phyloP scores from a whole-genome alignment of 1,140 invertebrate genomes.

The Conus ventricosus region DNA sequence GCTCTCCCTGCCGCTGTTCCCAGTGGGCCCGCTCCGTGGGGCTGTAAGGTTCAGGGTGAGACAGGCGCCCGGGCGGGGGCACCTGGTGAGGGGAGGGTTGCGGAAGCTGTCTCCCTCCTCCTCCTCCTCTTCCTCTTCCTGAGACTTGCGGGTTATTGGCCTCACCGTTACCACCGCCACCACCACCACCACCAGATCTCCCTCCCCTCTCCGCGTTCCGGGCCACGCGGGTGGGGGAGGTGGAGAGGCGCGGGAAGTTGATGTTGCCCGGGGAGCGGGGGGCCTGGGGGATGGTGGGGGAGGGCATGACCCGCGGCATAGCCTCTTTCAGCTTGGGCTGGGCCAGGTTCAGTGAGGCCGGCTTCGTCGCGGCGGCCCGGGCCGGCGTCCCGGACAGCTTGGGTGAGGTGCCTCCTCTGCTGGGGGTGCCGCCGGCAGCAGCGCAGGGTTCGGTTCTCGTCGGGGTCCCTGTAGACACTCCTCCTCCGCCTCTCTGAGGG shows the following conservation, averaged over 20 bases:
- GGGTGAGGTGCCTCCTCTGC: not conserved
- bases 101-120: slow-evolving; percentile 31
- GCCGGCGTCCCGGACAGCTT: not conserved
- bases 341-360: slow-evolving; percentile 70
- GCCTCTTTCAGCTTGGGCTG: slow-evolving; percentile 65
- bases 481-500: not conserved
- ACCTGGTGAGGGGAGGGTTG: slow-evolving; percentile 50
- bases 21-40: slow-evolving; percentile 61
- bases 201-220: not conserved
- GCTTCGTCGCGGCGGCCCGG: slow-evolving; percentile 51
- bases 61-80: slow-evolving; percentile 65
- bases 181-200: not conserved
- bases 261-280: slow-evolving; percentile 66
- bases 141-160: slow-evolving; percentile 3
- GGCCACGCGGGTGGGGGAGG: slow-evolving; percentile 56
- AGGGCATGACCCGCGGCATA: slow-evolving; percentile 66
- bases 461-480: not conserved
- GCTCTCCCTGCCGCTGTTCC: not conserved
- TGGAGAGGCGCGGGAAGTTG: slow-evolving; percentile 64
- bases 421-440: not conserved
- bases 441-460: not conserved
- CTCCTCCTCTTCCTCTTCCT: slow-evolving; percentile 19
- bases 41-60: slow-evolving; percentile 69
- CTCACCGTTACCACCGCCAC: not conserved
- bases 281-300: slow-evolving; percentile 62